Evolutionary conservation across 2,888 invertebrate species (phyloP).

Genomic region (Ethmia dodecea): DNA sequence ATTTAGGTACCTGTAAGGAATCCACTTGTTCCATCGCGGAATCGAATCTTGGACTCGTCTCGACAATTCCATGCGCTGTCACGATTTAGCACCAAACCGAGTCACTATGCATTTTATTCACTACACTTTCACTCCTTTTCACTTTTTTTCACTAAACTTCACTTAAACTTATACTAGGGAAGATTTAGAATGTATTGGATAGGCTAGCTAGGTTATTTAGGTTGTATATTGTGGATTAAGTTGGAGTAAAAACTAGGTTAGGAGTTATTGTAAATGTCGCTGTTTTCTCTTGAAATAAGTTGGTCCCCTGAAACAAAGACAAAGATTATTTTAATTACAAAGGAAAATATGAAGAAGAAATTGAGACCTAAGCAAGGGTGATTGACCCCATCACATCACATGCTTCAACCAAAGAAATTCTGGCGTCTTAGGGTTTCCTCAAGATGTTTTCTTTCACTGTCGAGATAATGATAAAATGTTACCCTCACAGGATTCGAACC

Average conservation of each 20-base stretch:
- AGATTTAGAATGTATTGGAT: constrained; percentile 2
- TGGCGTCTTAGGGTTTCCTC: too few relatives aligned
- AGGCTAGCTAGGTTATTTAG: constrained; percentile 5
- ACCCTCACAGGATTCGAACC: too few relatives aligned
- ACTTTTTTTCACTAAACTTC: background rate
- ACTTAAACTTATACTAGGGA: constrained; percentile 1
- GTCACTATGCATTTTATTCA: constrained; percentile 12
- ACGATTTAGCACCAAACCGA: constrained; percentile 13
- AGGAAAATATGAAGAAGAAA: background rate
- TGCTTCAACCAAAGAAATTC: too few relatives aligned
- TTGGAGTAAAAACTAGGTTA: constrained; percentile 10
- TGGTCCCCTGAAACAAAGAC: constrained; percentile 65
- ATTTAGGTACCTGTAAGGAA: too few relatives aligned
- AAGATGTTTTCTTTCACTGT: too few relatives aligned
- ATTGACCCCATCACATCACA: too few relatives aligned
- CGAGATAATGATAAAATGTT: too few relatives aligned
- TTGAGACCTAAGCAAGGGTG: too few relatives aligned
- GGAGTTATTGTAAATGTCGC: constrained; percentile 23
- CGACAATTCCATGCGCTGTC: constrained; percentile 29
- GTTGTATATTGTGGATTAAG: constrained; percentile 4
- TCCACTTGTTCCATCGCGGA: too few relatives aligned
- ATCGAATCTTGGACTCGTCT: too few relatives aligned
- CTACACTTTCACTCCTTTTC: constrained; percentile 7
- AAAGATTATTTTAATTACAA: background rate
- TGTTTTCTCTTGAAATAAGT: constrained; percentile 28